Base-by-base conservation (phyloP, 1,140 invertebrate species). In the Bilobella aurantiaca region DNA sequence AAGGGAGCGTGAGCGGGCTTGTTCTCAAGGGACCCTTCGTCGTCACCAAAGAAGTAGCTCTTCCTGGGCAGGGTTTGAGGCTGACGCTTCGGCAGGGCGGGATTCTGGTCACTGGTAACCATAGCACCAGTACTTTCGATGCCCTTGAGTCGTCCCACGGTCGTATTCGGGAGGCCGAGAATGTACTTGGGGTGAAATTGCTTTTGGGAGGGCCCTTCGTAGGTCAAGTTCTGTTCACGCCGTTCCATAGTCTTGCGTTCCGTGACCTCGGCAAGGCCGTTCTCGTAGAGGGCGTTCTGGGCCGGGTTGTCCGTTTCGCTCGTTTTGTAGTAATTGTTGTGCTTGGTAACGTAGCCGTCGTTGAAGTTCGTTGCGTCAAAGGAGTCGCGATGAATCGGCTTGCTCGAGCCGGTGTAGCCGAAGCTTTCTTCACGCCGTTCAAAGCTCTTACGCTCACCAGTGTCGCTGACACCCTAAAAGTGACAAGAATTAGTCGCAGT, bases 51-150 rank as follows among this genome's bases (percentile, higher is more conserved):
- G 59, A 70, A 70, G 47, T 67, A 66, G 30, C 63, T 56, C n/a
- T 63, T 53, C 25, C 89, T 79, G 1, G 89, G 89, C 63, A 91
- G 75, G 0, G 89, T 91, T 77, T 91, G 89, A 0, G 87, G 83
- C 37, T 82, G 85, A n/a, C 85, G 81, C 23, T 79, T 76, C 65
- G 85, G 82, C 18, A 84, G 81, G 42, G 82, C 78, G 37, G 78
- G 77, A 23, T 23, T 53, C 21, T 32, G 29, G 78, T 77, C 71
- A 81, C 79, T 58, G 77, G 75, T 64, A 16, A 74, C 74, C 31
- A 74, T 75, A 30, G 64, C 62, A 21, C 67, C 67, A 47, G 77
- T 75, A 63, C 77, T 77, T 71, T 79, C 82, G 68, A 80, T 80
- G 63, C 80, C 80, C 65, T 87, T 90, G 78, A 88, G 85, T 64